A percentile compares a stretch with the other conserved stretches of the same genome.
These are phyloP conservation scores for Sorex araneus DNA, from an alignment of 2,113 vertebrate species.

Conservation along the genomic window DNA sequence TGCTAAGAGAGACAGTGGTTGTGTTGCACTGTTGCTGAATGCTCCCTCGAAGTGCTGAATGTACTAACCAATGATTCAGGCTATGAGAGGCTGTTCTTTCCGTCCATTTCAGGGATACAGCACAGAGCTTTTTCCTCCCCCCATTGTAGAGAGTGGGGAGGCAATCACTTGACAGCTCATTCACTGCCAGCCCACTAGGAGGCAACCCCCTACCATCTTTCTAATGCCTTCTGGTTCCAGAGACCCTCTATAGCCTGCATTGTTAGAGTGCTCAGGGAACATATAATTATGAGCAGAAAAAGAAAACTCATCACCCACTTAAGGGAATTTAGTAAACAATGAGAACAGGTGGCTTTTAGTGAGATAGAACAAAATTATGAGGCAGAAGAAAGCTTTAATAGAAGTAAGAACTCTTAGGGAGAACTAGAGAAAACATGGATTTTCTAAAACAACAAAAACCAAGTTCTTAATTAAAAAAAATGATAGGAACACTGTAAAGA, in stretches of 20 bases:
- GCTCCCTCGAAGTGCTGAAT: background rate
- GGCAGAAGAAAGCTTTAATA: conserved; percentile 37
- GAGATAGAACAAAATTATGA: conserved; percentile 59
- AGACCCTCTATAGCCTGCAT: background rate
- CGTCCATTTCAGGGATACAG: background rate
- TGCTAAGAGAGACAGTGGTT: background rate
- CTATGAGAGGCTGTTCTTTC: background rate
- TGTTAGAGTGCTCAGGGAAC: background rate
- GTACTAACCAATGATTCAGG: background rate
- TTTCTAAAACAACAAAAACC: conserved; percentile 60
- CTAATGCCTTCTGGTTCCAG: conserved; percentile 2
- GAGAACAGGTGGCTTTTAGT: conserved; percentile 63
- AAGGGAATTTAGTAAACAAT: conserved; percentile 58
- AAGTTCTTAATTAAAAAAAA: conserved; percentile 28
- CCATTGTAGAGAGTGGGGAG: background rate
- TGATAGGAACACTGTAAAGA: background rate
- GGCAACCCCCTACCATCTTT: conserved; percentile 16
- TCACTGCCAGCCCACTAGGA: background rate
- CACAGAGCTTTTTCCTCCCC: background rate
- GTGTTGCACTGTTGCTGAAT: background rate
- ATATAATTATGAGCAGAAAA: conserved; percentile 38
- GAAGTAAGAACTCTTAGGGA: conserved; percentile 52
- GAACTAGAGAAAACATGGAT: conserved; percentile 20
- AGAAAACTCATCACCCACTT: conserved; percentile 50
- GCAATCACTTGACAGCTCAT: background rate